Evolutionary conservation across 2,888 invertebrate species (phyloP), one percentile per base, ranked within the genome.

Genomic region (Aradus depressus): DNA sequence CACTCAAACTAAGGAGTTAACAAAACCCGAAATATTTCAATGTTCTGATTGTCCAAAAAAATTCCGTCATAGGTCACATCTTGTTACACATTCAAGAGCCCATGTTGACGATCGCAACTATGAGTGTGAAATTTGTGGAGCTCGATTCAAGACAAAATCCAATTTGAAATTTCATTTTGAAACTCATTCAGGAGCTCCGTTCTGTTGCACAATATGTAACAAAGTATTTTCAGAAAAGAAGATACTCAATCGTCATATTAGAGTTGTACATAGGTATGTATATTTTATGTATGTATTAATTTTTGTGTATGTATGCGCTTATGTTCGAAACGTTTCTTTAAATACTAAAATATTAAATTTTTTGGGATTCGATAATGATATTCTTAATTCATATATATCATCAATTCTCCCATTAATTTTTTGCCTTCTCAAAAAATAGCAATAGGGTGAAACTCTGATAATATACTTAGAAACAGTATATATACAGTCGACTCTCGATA

Each of bases 191-290:
- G 50, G 51, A 37, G 50, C 45, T 8, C 55, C 55, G 32, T 52
- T 55, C 38, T 44, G 16, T 18, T 55, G 55, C 44, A 38, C 37
- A 34, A 47, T 52, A 19, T 55, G 55, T 28, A 44, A 52, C 18
- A 55, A 55, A 50, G 43, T 39, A 12, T 55, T 45, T 39, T 25
- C 38, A 16, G 50, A 43, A 34, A 55, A 50, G 26, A 55, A 50
- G 44, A 52, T 47, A 5, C 43, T 55, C 26, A 53, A 41, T 6
- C 43, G 55, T 10, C 55, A 55, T 37, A 55, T 55, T 6, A 45
- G 55, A 28, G 44, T 53, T 18, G 55, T 55, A 14, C 55, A 55
- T 42, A 53, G 55, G 55, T 52, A 10, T 37, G 39, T 21, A 14
- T 1, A 4, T 6, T 18, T 6, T 12, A n/a, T 44, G 3, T 26